Evolutionary conservation across 2,888 invertebrate species (phyloP).

Genomic region (Melitaea athalia): DNA sequence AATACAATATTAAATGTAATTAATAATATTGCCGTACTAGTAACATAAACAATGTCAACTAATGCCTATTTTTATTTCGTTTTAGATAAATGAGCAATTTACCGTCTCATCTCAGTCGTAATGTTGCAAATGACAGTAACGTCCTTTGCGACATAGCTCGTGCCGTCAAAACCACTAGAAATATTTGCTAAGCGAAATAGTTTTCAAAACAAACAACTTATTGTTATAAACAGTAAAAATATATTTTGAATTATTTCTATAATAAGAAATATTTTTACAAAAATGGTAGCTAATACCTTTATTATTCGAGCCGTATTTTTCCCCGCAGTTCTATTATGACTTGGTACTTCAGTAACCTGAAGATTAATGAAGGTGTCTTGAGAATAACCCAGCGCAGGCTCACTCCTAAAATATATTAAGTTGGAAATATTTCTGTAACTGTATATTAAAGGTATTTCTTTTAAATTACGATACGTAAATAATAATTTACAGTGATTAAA

Average conservation of each 20-base stretch:
- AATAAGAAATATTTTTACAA: conserved; percentile 23
- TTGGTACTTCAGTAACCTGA: conserved; percentile 52
- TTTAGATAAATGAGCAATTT: conserved; percentile 67
- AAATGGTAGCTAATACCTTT: conserved; percentile 35
- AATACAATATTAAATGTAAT: neutral
- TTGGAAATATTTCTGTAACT: conserved; percentile 25
- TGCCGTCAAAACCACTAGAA: conserved; percentile 53
- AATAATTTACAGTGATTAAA: neutral
- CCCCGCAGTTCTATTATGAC: conserved; percentile 48
- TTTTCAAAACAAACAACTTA: conserved; percentile 25
- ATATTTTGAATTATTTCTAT: conserved; percentile 10
- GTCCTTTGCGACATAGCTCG: conserved; percentile 56
- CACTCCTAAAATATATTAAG: conserved; percentile 38
- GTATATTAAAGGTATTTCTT: conserved; percentile 10
- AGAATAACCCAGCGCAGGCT: conserved; percentile 52
- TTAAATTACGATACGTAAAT: neutral
- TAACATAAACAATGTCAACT: conserved; percentile 1
- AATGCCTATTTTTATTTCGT: conserved; percentile 7
- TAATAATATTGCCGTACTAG: neutral
- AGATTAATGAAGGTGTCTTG: conserved; percentile 61
- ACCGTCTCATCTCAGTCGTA: conserved; percentile 68
- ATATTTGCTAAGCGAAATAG: conserved; percentile 39
- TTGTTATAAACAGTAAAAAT: conserved; percentile 20
- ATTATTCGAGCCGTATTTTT: conserved; percentile 38
- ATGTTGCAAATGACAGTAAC: conserved; percentile 61